These are phyloP conservation scores for Orthonevra nobilis DNA, from an alignment of 2,888 invertebrate genomes.

Conservation along the genomic window DNA sequence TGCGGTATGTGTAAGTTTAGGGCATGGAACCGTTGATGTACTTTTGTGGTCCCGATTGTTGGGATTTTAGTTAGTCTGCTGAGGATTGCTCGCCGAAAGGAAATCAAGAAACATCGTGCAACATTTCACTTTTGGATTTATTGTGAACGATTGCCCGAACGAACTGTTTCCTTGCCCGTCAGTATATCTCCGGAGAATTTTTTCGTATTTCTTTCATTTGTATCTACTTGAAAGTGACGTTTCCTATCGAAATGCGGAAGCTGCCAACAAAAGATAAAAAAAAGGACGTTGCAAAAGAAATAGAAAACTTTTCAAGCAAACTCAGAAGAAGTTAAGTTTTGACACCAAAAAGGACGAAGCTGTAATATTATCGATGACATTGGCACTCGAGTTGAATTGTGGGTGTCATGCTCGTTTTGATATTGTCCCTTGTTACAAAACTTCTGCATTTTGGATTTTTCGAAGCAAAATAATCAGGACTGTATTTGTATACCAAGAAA, in stretches of 20 bases:
- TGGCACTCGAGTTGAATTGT: slow-evolving; percentile 54
- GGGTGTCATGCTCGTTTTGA: slow-evolving; percentile 49
- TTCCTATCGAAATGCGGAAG: slow-evolving; percentile 21
- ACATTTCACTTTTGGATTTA: slow-evolving; percentile 57
- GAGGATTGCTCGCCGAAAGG: slow-evolving; percentile 1
- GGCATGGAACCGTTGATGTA: slow-evolving; percentile 51
- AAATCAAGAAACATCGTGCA: slow-evolving; percentile 27
- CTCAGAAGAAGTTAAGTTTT: slow-evolving; percentile 18
- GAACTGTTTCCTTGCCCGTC: slow-evolving; percentile 24
- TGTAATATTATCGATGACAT: slow-evolving; percentile 51
- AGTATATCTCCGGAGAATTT: slow-evolving; percentile 46
- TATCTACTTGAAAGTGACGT: slow-evolving; percentile 15
- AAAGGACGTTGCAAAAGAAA: slow-evolving; percentile 23
- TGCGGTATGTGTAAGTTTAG: slow-evolving; percentile 24
- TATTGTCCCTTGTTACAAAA: slow-evolving; percentile 31
- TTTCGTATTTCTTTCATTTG: slow-evolving; percentile 7
- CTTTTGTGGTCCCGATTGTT: slow-evolving; percentile 47
- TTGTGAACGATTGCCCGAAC: slow-evolving; percentile 44
- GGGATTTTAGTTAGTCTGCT: slow-evolving; percentile 13
- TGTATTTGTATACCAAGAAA: slow-evolving; percentile 7
- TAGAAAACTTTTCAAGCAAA: slow-evolving; percentile 39
- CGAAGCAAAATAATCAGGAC: slow-evolving; percentile 47
- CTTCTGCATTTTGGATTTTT: slow-evolving; percentile 40
- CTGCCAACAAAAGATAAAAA: slow-evolving; percentile 40
- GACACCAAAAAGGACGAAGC: slow-evolving; percentile 15